Conservation (phyloP, 2,113 vertebrate species). For the Chloropsis hardwickii region DNA sequence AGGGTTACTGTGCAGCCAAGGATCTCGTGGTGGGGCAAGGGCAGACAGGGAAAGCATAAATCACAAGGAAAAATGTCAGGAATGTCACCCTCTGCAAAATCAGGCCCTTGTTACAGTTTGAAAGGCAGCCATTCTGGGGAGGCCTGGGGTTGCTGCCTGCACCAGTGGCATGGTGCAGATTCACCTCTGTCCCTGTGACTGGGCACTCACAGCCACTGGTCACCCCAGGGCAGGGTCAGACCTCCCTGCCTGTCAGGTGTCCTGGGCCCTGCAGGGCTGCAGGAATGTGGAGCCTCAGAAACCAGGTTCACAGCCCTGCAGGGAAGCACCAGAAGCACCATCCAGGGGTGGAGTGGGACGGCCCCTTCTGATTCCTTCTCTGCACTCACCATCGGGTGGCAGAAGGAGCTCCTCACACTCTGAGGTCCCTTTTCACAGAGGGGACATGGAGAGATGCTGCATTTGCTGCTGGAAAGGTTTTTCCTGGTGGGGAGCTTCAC, state of each 20-base stretch:
- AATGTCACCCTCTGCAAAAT: constrained; percentile 35
- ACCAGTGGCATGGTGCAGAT: not conserved
- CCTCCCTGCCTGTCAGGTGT: not conserved
- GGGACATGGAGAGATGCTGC: not conserved
- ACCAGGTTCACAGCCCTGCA: rapidly evolving
- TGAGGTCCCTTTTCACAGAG: not conserved
- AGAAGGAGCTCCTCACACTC: constrained; percentile 15
- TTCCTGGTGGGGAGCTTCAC: not conserved
- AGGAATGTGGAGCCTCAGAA: not conserved
- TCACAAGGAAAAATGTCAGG: constrained; percentile 16
- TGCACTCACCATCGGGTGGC: constrained; percentile 20
- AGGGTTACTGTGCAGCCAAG: not conserved
- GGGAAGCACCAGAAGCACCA: no score
- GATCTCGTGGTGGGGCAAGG: not conserved
- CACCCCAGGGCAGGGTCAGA: not conserved
- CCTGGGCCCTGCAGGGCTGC: not conserved
- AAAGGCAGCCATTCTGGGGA: not conserved
- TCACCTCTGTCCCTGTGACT: not conserved
- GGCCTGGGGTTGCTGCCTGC: not conserved
- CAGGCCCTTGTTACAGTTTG: constrained; percentile 13
- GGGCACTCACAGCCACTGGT: not conserved
- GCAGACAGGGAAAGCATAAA: not conserved
- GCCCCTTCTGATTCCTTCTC: not conserved
- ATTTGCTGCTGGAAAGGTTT: not conserved
- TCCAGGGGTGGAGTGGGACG: no score